Percentiles rank a stretch among this genome's conserved stretches.
phyloP scores from a whole-genome alignment of 2,888 invertebrate species.

The Prosopocoilus inquinatus region DNA sequence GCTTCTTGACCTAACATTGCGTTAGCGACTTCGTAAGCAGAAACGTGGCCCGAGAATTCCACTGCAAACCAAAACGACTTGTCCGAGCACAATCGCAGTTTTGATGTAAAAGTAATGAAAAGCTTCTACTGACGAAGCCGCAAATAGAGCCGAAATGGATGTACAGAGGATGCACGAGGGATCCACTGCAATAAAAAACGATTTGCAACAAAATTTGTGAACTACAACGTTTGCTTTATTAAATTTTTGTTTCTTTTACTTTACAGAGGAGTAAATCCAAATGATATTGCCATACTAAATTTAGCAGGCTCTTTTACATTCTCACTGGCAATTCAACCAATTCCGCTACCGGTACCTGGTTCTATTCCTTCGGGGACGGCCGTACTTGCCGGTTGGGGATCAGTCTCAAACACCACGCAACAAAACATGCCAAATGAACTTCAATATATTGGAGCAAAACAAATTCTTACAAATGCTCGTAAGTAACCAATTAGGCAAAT shows the following conservation, averaged over 20 bases:
- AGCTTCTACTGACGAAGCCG: too few relatives aligned
- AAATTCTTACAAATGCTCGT: slow-evolving; percentile 9
- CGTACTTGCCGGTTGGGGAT: slow-evolving; percentile 53
- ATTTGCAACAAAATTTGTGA: too few relatives aligned
- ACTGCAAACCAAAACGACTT: too few relatives aligned
- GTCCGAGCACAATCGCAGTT: too few relatives aligned
- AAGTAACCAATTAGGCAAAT: neutral
- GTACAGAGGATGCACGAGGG: too few relatives aligned
- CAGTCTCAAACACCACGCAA: slow-evolving; percentile 25
- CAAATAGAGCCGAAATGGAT: too few relatives aligned
- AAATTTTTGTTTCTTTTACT: neutral
- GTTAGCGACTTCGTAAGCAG: too few relatives aligned
- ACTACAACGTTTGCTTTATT: too few relatives aligned
- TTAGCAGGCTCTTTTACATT: slow-evolving; percentile 41
- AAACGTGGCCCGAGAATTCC: too few relatives aligned
- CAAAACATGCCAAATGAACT: slow-evolving; percentile 50
- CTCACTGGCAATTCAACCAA: slow-evolving; percentile 41
- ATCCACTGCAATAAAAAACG: too few relatives aligned
- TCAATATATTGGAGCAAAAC: slow-evolving; percentile 47
- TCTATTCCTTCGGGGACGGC: slow-evolving; percentile 36
- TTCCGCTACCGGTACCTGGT: slow-evolving; percentile 41
- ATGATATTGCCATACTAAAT: slow-evolving; percentile 55
- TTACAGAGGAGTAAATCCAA: slow-evolving; percentile 37
- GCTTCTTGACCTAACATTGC: too few relatives aligned
- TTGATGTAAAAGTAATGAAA: too few relatives aligned